A percentile compares a stretch with the other conserved stretches of the same genome.
These are phyloP conservation scores for Liolophura sinensis DNA, from an alignment of 1,140 invertebrate species.

Conservation along the genomic window DNA sequence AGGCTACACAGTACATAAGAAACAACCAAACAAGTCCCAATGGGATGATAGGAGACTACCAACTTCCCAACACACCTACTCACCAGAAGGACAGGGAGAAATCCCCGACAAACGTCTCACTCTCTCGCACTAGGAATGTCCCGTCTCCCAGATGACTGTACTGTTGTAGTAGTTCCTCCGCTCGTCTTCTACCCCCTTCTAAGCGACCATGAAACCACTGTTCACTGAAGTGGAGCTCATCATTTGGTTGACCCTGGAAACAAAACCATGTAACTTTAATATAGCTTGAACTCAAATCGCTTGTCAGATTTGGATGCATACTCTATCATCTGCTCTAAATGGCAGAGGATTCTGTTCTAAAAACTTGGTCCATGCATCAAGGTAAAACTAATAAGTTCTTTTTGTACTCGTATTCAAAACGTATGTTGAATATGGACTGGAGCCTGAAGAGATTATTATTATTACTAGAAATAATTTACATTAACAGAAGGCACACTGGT, in stretches of 20 bases:
- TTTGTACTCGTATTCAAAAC: too few species aligned
- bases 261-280: neutral
- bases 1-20: too few species aligned
- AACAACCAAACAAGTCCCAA: too few species aligned
- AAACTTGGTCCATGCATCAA: neutral
- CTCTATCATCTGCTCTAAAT: too few species aligned
- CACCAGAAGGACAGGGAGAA: constrained; percentile 92
- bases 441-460: too few species aligned
- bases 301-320: too few species aligned
- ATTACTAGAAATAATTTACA: too few species aligned
- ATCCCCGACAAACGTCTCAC: constrained; percentile 95
- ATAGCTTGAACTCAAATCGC: neutral
- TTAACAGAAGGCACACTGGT: too few species aligned
- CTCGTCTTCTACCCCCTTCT: constrained; percentile 74
- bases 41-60: too few species aligned
- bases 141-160: constrained; percentile 91
- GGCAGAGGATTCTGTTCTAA: too few species aligned
- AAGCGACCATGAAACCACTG: constrained; percentile 91
- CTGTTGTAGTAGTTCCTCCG: constrained; percentile 72
- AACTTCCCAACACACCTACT: constrained; percentile 17
- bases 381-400: neutral
- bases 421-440: too few species aligned
- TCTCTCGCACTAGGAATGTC: constrained; percentile 91
- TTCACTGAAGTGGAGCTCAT: constrained; percentile 93
- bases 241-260: constrained; percentile 54